These are phyloP conservation scores for Cantharis rufa DNA, from an alignment of 2,888 invertebrate genomes.

Conservation along the genomic window DNA sequence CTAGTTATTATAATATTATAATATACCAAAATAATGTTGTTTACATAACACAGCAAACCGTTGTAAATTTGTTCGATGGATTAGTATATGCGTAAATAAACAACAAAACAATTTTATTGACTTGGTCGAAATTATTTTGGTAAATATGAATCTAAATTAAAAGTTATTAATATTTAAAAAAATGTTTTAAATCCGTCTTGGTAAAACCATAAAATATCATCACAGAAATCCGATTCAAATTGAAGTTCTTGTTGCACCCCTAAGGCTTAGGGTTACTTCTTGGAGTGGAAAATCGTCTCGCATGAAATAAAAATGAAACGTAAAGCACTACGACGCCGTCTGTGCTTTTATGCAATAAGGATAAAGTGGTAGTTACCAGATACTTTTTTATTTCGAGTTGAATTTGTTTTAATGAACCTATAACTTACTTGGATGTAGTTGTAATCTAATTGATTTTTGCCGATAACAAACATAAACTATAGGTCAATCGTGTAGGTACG, in stretches of 20 bases:
- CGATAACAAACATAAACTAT: not conserved
- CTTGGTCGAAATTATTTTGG: not conserved
- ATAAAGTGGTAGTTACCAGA: slow-evolving; percentile 29
- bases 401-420: slow-evolving; percentile 28
- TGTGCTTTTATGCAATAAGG: slow-evolving; percentile 23
- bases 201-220: slow-evolving; percentile 5
- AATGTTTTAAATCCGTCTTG: not conserved
- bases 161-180: not conserved
- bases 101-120: not conserved
- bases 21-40: too few relatives aligned
- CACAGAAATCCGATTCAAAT: slow-evolving; percentile 15
- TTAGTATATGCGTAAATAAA: too few relatives aligned
- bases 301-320: slow-evolving; percentile 25
- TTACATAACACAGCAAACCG: too few relatives aligned
- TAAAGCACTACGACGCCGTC: slow-evolving; percentile 23
- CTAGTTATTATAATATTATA: too few relatives aligned
- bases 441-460: not conserved
- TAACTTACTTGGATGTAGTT: not conserved
- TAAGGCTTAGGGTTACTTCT: slow-evolving; percentile 16
- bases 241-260: slow-evolving; percentile 18
- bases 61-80: too few relatives aligned
- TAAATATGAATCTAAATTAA: not conserved
- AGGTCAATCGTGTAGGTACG: not conserved
- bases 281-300: slow-evolving; percentile 22
- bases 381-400: slow-evolving; percentile 17